Evolutionary conservation across 2,888 invertebrate genomes (phyloP).

Genomic region (Aethes cnicana): DNA sequence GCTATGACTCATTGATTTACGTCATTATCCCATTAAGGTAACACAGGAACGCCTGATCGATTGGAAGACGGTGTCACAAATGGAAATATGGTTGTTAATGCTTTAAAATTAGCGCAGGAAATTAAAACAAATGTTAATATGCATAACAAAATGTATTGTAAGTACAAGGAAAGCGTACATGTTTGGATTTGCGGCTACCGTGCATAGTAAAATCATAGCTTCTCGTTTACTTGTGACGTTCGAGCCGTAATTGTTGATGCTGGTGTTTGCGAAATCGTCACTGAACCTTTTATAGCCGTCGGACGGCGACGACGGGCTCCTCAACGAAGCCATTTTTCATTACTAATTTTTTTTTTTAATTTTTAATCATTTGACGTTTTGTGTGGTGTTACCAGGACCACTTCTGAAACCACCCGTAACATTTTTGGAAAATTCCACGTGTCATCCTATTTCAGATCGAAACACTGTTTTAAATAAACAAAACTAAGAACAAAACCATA

Average conservation of each 20-base stretch:
- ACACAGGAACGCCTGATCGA: conserved; percentile 47
- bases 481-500: too few relatives aligned
- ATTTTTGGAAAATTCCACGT: too few relatives aligned
- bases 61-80: conserved; percentile 38
- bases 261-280: conserved; percentile 82
- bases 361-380: conserved; percentile 29
- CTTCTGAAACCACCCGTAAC: not conserved
- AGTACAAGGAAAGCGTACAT: conserved; percentile 72
- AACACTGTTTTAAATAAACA: too few relatives aligned
- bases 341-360: conserved; percentile 55
- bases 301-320: conserved; percentile 82
- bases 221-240: conserved; percentile 83
- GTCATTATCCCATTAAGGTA: conserved; percentile 54
- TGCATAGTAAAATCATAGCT: conserved; percentile 71
- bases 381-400: not conserved
- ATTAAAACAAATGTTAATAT: conserved; percentile 74
- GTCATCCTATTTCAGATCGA: too few relatives aligned
- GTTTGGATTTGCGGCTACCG: conserved; percentile 65
- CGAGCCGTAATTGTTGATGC: conserved; percentile 84
- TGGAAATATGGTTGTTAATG: conserved; percentile 43
- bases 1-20: conserved; percentile 63
- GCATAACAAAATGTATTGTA: conserved; percentile 73
- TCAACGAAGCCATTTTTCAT: conserved; percentile 79
- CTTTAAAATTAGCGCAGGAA: conserved; percentile 53
- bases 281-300: conserved; percentile 85